phyloP scores from a whole-genome alignment of 2,888 invertebrate species.

The Operophtera brumata region DNA sequence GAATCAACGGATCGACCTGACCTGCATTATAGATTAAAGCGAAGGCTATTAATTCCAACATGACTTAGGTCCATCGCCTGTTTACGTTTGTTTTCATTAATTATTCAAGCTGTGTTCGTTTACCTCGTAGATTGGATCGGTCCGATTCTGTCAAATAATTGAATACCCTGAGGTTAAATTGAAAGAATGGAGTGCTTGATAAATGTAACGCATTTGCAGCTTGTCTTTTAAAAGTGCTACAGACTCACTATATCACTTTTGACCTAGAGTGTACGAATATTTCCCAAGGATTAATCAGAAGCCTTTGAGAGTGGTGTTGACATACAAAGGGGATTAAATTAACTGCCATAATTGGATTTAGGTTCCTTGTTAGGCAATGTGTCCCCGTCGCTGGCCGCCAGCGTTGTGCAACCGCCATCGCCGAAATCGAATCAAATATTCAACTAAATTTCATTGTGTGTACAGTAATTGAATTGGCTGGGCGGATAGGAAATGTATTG shows the following conservation, averaged over 20 bases:
- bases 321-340: conserved; percentile 77
- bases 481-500: background rate
- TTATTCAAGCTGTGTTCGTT: conserved; percentile 11
- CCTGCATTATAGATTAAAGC: conserved; percentile 38
- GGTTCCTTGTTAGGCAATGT: conserved; percentile 75
- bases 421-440: conserved; percentile 43
- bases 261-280: conserved; percentile 6
- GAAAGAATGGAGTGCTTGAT: background rate
- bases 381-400: conserved; percentile 50
- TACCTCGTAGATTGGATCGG: background rate
- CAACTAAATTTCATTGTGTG: conserved; percentile 34
- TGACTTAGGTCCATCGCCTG: conserved; percentile 27
- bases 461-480: conserved; percentile 27
- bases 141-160: background rate
- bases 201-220: background rate
- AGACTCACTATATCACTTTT: background rate
- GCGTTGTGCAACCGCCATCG: conserved; percentile 34
- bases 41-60: conserved; percentile 32
- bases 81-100: conserved; percentile 25
- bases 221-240: background rate
- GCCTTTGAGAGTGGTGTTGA: conserved; percentile 62
- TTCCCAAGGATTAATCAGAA: conserved; percentile 52
- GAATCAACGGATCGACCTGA: conserved; percentile 23
- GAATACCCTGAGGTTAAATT: background rate
- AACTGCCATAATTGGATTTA: conserved; percentile 80